Conservation (phyloP, 2,113 vertebrate genomes). For the Pandion haliaetus region DNA sequence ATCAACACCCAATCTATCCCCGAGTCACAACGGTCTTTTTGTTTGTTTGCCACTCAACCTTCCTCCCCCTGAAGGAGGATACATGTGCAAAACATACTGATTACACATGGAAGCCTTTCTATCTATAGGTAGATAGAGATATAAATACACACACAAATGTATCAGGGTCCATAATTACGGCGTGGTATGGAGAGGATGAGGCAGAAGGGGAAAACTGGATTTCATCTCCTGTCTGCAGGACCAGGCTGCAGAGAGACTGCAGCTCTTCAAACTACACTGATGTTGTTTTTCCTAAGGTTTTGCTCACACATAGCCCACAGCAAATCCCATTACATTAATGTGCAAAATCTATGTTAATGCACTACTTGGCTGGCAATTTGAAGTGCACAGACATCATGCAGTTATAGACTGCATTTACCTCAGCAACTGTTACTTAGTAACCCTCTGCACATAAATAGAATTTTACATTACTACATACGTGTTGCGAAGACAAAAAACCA, state of each 20-base stretch:
- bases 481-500: background rate
- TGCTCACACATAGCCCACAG: background rate
- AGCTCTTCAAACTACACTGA: background rate
- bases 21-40: background rate
- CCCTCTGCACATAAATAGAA: constrained; percentile 36
- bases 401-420: constrained; percentile 23
- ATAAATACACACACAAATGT: background rate
- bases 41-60: background rate
- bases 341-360: constrained; percentile 50
- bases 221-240: background rate
- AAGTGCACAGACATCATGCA: constrained; percentile 1
- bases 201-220: background rate
- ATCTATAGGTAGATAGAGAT: background rate
- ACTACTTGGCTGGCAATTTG: constrained; percentile 7
- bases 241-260: background rate
- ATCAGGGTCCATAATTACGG: background rate
- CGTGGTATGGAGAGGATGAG: background rate
- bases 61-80: background rate
- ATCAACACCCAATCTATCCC: background rate
- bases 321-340: constrained; percentile 8
- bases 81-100: background rate
- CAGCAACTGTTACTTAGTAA: constrained; percentile 67
- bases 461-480: constrained; percentile 6
- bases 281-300: background rate
- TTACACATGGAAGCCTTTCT: background rate